Evolutionary conservation across 1,140 invertebrate species (phyloP).

Genomic region (Catajapyx aquilonaris): DNA sequence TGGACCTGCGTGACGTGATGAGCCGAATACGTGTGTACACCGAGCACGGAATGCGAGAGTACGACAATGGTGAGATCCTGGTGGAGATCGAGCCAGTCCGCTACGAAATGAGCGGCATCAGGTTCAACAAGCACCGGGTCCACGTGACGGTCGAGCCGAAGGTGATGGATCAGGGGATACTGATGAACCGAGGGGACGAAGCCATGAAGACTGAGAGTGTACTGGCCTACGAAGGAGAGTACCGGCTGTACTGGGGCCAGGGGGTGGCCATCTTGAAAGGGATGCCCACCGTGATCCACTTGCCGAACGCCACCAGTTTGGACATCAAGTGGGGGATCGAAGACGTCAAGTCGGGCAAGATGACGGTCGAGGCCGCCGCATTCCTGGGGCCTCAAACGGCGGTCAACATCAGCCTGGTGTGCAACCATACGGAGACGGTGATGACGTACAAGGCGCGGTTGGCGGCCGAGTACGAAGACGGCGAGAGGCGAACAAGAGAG

Average conservation of each 20-base stretch:
- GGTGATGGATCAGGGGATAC: conserved; percentile 32
- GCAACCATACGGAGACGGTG: conserved; percentile 43
- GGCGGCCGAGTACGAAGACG: conserved; percentile 42
- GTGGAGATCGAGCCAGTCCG: conserved; percentile 51
- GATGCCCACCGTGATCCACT: conserved; percentile 39
- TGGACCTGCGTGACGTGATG: background rate
- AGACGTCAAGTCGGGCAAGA: conserved; percentile 43
- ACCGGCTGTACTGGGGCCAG: conserved; percentile 51
- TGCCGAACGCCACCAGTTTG: conserved; percentile 28
- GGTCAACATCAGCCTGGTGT: conserved; percentile 49
- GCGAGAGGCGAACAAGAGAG: conserved; percentile 21
- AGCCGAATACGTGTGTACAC: background rate
- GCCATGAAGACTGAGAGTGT: conserved; percentile 38
- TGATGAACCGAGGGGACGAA: conserved; percentile 34
- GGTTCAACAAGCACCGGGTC: conserved; percentile 32
- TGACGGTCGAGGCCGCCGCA: conserved; percentile 28
- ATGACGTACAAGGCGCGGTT: conserved; percentile 46
- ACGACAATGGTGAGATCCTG: conserved; percentile 41
- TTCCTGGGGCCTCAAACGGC: conserved; percentile 46
- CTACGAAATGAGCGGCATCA: conserved; percentile 45
- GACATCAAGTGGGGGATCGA: conserved; percentile 17
- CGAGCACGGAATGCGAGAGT: conserved; percentile 21
- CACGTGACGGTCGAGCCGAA: conserved; percentile 26
- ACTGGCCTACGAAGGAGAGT: conserved; percentile 40
- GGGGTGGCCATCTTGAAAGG: conserved; percentile 50